Evolutionary conservation across 2,888 invertebrate genomes (phyloP).

Genomic region (Steinernema scapterisci): DNA sequence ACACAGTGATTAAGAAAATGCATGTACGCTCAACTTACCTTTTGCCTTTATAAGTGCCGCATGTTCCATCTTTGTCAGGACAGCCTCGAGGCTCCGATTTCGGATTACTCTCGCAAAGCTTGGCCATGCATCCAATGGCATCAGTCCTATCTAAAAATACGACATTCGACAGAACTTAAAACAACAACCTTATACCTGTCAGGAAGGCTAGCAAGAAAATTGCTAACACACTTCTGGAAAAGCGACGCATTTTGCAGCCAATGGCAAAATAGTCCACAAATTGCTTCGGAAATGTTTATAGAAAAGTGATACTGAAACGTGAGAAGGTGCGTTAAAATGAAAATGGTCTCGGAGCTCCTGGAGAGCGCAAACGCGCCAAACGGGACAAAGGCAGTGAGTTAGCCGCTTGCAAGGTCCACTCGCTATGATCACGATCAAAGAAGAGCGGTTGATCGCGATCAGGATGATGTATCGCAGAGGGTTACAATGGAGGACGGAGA

Average conservation of each 20-base stretch:
- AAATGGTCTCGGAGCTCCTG: background rate
- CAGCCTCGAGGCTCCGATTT: conserved; percentile 55
- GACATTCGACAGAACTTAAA: background rate
- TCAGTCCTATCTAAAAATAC: conserved; percentile 39
- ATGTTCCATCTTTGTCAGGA: conserved; percentile 55
- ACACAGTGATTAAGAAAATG: background rate
- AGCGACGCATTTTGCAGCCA: background rate
- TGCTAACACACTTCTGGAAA: background rate
- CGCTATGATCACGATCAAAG: background rate
- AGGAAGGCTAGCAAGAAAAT: conserved; percentile 4
- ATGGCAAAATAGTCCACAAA: background rate
- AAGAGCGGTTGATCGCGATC: background rate
- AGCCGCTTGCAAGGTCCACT: background rate
- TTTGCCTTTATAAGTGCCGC: conserved; percentile 56
- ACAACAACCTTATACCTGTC: background rate
- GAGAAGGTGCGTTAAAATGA: background rate
- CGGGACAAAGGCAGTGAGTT: background rate
- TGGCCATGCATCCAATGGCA: conserved; percentile 56
- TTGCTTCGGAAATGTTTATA: background rate
- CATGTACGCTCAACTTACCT: conserved; percentile 42
- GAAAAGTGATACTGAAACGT: conserved; percentile 1
- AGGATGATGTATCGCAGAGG: conserved; percentile 24
- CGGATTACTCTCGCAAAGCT: conserved; percentile 56
- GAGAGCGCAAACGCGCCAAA: background rate
- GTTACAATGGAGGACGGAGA: conserved; percentile 12